Percentiles rank a stretch among this genome's conserved stretches.
These are phyloP conservation scores for Chroicocephalus ridibundus DNA, from an alignment of 2,113 vertebrate genomes.

Conservation along the genomic window DNA sequence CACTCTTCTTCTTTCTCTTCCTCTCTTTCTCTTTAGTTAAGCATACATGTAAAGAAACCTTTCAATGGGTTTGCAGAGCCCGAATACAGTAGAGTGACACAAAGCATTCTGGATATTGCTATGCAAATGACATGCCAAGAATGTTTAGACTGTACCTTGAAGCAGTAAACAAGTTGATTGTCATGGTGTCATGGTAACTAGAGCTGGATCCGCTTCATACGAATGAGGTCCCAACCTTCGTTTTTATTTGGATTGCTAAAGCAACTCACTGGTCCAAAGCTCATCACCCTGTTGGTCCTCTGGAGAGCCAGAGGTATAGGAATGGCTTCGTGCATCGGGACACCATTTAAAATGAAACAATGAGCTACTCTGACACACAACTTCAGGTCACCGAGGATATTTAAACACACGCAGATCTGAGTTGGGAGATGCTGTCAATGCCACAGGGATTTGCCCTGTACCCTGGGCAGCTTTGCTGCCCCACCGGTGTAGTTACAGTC, in stretches of 20 bases:
- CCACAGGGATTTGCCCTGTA: neutral
- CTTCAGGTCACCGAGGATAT: neutral
- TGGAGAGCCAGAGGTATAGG: neutral
- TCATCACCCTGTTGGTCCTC: neutral
- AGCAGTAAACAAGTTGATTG: conserved; percentile 77
- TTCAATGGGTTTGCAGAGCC: conserved; percentile 36
- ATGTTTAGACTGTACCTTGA: conserved; percentile 70
- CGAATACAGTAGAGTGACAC: conserved; percentile 57
- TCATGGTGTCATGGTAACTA: conserved; percentile 78
- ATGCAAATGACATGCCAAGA: conserved; percentile 78
- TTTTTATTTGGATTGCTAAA: conserved; percentile 63
- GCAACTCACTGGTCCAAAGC: conserved; percentile 49
- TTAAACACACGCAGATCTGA: neutral
- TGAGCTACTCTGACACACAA: neutral
- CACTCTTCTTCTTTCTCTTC: conserved; percentile 6
- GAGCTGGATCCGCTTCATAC: conserved; percentile 43
- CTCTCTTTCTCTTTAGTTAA: conserved; percentile 40
- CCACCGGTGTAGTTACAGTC: neutral
- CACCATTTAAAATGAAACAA: neutral
- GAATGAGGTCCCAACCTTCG: conserved; percentile 65
- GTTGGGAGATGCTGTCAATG: neutral
- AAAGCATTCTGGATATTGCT: conserved; percentile 78
- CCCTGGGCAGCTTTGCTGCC: neutral
- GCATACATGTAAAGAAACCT: conserved; percentile 66
- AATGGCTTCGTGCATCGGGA: neutral